phyloP scores from a whole-genome alignment of 2,888 invertebrate genomes.

The Vanessa cardui region DNA sequence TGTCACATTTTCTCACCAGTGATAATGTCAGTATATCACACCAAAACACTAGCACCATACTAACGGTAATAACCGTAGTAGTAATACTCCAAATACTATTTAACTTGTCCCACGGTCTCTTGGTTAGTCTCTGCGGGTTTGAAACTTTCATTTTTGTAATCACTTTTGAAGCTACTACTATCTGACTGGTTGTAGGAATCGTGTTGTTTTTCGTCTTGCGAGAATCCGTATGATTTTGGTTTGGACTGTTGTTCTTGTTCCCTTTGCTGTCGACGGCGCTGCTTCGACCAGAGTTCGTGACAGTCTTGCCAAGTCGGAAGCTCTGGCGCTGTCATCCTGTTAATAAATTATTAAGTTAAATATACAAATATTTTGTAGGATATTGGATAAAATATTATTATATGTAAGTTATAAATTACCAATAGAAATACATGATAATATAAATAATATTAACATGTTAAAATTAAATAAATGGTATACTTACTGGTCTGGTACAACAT shows the following conservation, averaged over 20 bases:
- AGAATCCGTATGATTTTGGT: constrained; percentile 46
- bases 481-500: constrained; percentile 94
- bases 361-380: no score
- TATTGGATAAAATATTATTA: no score
- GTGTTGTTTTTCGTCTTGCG: constrained; percentile 51
- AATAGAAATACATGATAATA: no score
- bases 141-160: constrained; percentile 61
- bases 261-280: constrained; percentile 91
- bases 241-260: constrained; percentile 85
- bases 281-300: constrained; percentile 99
- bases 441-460: no score
- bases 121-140: constrained; percentile 59
- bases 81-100: constrained; percentile 65
- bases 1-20: constrained; percentile 4
- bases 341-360: constrained; percentile 32
- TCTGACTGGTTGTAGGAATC: constrained; percentile 55
- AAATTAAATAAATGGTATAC: constrained; percentile 57
- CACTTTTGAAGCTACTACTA: constrained; percentile 55
- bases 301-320: constrained; percentile 99
- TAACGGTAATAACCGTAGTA: constrained; percentile 50
- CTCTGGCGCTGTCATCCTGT: constrained; percentile 91
- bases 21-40: constrained; percentile 10
- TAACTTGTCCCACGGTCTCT: constrained; percentile 68
- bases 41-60: constrained; percentile 11
- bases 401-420: no score